Evolutionary conservation across 2,888 invertebrate genomes (phyloP), one percentile per base, ranked within the genome.

Genomic region (Clivina fossor): DNA sequence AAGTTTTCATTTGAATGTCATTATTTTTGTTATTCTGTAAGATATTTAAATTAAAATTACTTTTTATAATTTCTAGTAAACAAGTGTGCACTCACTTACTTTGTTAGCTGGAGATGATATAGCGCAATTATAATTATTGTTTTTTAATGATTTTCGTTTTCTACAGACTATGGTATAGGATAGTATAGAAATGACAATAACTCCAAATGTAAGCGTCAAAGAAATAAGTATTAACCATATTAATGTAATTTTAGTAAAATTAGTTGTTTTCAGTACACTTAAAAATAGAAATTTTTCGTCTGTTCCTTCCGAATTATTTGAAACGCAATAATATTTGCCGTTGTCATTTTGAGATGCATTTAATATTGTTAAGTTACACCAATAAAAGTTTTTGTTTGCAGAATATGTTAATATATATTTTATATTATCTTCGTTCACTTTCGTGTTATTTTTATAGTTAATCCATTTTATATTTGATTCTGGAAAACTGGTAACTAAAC

Each of bases 311-410:
- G 33, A 13, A 22, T 47, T 47, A 22, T 47, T 35, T 20, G 22
- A 32, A 4, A 7, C 16, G 20, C 47, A 47, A 33, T 4, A 20
- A 33, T 47, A 47, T 1, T 13, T 9, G 0, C 47, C 47, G 4
- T 9, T 13, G 33, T 47, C 20, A 22, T 33, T 20, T 20, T 9
- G 15, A 20, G 33, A 22, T 7, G 13, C 20, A 35, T 47, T 47
- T 22, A 22, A 15, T 15, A 47, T 33, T 5, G 47, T 33, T 11
- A 47, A 13, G 22, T 47, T 47, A 11, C 33, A 24, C 47, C 47
- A 47, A 19, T 4, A 35, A n/a, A n/a, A n/a, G n/a, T n/a, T n/a
- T 1, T 18, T 11, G 8, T 30, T 18, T 44, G 30, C n/a, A 20
- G 32, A 16, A 30, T 30, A 9, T 18, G 15, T n/a, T n/a, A n/a